A percentile compares a stretch with the other conserved stretches of the same genome.
Evolutionary conservation across 2,113 vertebrate species (phyloP).

Genomic region (Ptilonorhynchus violaceus): DNA sequence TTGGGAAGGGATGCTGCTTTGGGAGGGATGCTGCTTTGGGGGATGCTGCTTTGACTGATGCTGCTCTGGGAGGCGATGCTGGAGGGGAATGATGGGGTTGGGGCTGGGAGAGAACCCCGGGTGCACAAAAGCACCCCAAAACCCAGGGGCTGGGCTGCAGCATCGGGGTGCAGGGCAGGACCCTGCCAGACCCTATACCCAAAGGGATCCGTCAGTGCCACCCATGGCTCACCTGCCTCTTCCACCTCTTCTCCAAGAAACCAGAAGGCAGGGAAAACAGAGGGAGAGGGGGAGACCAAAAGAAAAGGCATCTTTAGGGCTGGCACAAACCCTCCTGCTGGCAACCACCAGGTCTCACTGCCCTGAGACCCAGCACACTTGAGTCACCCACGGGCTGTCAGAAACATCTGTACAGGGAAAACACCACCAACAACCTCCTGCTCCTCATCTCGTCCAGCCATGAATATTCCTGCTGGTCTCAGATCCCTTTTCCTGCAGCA

Average conservation of each 20-base stretch:
- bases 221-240: accelerated
- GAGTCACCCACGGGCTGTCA: background rate
- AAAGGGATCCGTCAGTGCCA: accelerated
- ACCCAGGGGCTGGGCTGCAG: background rate
- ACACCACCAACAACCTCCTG: accelerated
- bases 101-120: background rate
- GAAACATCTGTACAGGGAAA: background rate
- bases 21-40: background rate
- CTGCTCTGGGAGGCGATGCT: background rate
- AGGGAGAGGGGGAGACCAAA: accelerated
- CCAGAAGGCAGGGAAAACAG: background rate
- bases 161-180: background rate
- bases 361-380: background rate
- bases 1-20: background rate
- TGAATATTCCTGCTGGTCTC: background rate
- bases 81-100: accelerated
- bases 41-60: background rate
- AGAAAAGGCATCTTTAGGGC: background rate
- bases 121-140: background rate
- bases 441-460: background rate
- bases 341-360: background rate
- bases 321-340: background rate
- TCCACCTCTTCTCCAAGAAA: background rate
- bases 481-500: background rate
- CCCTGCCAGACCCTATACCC: background rate